Base-by-base conservation (phyloP, 2,797 vertebrate species). In the Amniataba percoides region DNA sequence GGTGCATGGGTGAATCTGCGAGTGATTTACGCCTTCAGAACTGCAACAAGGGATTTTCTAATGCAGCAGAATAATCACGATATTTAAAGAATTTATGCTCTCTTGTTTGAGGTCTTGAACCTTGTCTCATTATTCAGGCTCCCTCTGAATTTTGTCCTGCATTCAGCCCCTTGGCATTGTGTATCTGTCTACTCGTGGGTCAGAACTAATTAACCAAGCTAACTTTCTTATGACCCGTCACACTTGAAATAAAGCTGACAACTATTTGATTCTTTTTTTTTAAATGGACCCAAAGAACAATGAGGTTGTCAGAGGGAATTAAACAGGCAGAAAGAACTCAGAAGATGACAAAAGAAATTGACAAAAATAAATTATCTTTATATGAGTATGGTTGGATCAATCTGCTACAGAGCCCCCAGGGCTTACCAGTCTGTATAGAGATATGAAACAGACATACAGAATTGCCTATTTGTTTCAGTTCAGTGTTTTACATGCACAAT, bases 121-220 rank as follows among this genome's bases (percentile, higher is more conserved):
- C 21, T 14, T 0, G 8, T 48, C 19, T 49, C 18, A 15, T 58
- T 62, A 31, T 57, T 43, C 4, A 1, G 16, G 25, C 42, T 23
- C 39, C 39, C 21, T 3, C 25, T 46, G 51, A n/a, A n/a, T 56
- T 14, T 15, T 49, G 62, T 56, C 52, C 51, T 7, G 7, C 19
- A 51, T 31, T 46, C 67, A n/a, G 4, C 14, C 48, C 25, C 52
- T n/a, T n/a, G n/a, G 21, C 0, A 74, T 53, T 71, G 74, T 66
- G 63, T 2, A 5, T 46, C 42, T 23, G 52, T 68, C 68, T 15
- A 1, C 52, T 49, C 15, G 0, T 4, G 45, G 73, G 55, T 64
- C 55, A 65, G 4, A 25, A 52, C 59, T 71, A 79, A 84, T 81
- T 79, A 77, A 63, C 51, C 27, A 3, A 51, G 66, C 21, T 40